phyloP scores from a whole-genome alignment of 2,797 vertebrate species.

The Sebastes aleutianus region DNA sequence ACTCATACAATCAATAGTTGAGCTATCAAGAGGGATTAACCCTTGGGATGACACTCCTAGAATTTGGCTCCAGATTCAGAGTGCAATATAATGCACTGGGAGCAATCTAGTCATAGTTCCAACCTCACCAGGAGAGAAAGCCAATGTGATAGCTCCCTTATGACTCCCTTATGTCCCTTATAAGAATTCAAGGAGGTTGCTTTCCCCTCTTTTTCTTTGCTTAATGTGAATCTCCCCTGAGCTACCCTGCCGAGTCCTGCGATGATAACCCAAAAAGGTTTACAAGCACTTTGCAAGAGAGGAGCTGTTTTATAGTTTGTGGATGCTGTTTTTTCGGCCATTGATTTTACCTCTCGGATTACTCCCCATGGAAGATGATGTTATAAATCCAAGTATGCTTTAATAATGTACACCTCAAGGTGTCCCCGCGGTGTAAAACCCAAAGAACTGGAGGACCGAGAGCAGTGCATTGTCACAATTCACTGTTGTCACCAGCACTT shows the following conservation, averaged over 20 bases:
- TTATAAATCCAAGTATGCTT: conserved; percentile 70
- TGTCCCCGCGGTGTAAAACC: conserved; percentile 57
- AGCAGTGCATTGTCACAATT: conserved; percentile 40
- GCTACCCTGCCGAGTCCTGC: conserved; percentile 29
- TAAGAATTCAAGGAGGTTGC: conserved; percentile 50
- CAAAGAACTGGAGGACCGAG: conserved; percentile 23
- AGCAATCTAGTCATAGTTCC: conserved; percentile 26
- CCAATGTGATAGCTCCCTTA: conserved; percentile 43
- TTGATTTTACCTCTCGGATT: conserved; percentile 72
- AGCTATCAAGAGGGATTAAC: conserved; percentile 42
- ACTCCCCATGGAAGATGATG: conserved; percentile 59
- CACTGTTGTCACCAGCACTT: conserved; percentile 38
- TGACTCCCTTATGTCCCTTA: conserved; percentile 31
- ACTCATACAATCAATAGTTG: conserved; percentile 33
- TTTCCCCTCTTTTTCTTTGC: conserved; percentile 34
- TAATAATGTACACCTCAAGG: conserved; percentile 70
- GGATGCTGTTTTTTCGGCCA: conserved; percentile 54
- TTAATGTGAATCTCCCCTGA: conserved; percentile 49
- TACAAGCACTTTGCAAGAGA: conserved; percentile 66
- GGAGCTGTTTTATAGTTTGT: conserved; percentile 65
- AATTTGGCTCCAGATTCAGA: conserved; percentile 26
- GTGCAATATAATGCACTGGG: conserved; percentile 14
- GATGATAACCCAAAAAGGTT: conserved; percentile 65
- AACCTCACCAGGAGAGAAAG: conserved; percentile 24
- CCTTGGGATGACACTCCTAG: conserved; percentile 4